These are phyloP conservation scores for Bradypodion pumilum DNA, from an alignment of 2,797 vertebrate genomes.

Conservation along the genomic window DNA sequence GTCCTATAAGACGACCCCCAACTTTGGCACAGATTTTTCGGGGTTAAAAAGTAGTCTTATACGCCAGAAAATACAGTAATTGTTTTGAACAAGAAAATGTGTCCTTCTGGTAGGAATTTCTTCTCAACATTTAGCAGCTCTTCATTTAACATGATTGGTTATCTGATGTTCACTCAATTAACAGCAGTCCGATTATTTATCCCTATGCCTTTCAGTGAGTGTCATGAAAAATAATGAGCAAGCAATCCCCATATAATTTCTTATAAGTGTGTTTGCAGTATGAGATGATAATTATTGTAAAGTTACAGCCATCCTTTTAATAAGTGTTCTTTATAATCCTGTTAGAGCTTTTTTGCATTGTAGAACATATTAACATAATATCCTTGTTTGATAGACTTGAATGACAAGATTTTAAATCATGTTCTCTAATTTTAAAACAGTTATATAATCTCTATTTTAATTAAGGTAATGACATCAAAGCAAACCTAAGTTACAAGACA, in stretches of 20 bases:
- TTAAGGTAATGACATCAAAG: background rate
- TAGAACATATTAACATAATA: background rate
- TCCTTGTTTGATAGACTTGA: background rate
- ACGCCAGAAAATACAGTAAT: too few species aligned
- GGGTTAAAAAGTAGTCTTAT: too few species aligned
- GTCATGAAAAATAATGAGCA: background rate
- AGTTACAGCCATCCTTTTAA: background rate
- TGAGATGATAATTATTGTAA: background rate
- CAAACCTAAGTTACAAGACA: background rate
- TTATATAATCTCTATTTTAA: background rate
- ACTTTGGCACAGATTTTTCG: too few species aligned
- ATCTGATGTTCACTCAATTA: too few species aligned
- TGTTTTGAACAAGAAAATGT: background rate
- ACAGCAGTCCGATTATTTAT: background rate
- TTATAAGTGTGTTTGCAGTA: background rate
- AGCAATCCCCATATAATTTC: background rate
- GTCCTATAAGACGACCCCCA: too few species aligned
- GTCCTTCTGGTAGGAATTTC: background rate
- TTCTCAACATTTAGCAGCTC: background rate
- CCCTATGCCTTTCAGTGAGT: background rate
- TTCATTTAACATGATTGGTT: background rate
- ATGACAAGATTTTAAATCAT: background rate
- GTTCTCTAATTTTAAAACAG: background rate
- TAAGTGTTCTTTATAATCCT: slow-evolving; percentile 12
- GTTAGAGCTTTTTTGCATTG: background rate